Conservation (phyloP, 2,888 invertebrate genomes). For the Rhopalosiphum nymphaeae region DNA sequence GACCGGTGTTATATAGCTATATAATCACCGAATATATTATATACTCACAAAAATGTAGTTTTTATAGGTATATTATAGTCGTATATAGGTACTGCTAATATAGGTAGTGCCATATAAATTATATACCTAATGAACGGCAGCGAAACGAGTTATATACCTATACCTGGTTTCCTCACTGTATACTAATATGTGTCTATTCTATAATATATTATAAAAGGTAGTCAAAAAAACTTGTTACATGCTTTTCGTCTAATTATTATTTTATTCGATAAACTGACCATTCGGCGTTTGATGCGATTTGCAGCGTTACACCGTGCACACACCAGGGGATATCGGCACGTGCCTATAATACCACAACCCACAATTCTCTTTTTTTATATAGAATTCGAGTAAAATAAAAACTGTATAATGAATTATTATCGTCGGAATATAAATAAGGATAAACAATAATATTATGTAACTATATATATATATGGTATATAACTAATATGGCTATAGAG, state of each 20-base stretch:
- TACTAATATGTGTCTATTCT: neutral
- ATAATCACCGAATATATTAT: neutral
- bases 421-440: neutral
- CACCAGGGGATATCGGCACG: neutral
- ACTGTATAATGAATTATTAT: neutral
- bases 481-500: neutral
- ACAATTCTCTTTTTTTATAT: neutral
- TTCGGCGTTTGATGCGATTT: neutral
- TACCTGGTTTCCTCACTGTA: neutral
- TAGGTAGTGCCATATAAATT: neutral
- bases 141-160: too few species aligned
- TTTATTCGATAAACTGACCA: neutral
- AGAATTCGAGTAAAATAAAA: neutral
- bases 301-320: neutral
- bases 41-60: neutral
- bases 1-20: neutral
- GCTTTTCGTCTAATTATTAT: neutral
- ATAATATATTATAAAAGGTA: neutral
- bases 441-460: neutral
- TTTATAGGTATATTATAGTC: too few species aligned
- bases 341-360: neutral
- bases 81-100: neutral
- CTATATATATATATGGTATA: neutral
- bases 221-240: neutral
- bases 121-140: neutral